phyloP scores from a whole-genome alignment of 2,113 vertebrate species.

The Syngnathus scovelli region DNA sequence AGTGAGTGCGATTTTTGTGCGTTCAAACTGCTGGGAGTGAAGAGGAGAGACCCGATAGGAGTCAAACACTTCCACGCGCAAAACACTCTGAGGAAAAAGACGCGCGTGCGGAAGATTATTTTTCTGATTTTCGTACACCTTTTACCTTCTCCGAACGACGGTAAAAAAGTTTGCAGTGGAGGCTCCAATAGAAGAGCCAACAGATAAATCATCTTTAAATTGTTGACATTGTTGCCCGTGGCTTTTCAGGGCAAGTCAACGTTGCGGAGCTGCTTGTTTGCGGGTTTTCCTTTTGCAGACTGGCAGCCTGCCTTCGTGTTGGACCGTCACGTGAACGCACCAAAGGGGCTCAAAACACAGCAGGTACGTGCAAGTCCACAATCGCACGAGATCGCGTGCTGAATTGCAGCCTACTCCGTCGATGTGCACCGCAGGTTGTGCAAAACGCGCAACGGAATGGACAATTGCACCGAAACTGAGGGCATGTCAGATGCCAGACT shows the following conservation, averaged over 20 bases:
- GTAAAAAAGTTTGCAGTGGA: slow-evolving; percentile 49
- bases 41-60: slow-evolving; percentile 37
- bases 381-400: background rate
- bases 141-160: slow-evolving; percentile 1
- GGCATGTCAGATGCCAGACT: background rate
- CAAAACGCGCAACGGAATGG: background rate
- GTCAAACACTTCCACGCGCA: slow-evolving; percentile 37
- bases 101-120: slow-evolving; percentile 48
- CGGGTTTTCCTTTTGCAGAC: background rate
- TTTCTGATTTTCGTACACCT: slow-evolving; percentile 10
- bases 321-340: slow-evolving; percentile 27
- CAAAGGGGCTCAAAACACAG: slow-evolving; percentile 36
- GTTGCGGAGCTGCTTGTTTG: slow-evolving; percentile 8
- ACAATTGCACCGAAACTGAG: background rate
- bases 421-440: background rate
- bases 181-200: background rate
- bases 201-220: background rate
- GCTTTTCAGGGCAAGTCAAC: background rate
- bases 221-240: background rate
- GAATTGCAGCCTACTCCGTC: no score
- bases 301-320: slow-evolving; percentile 15
- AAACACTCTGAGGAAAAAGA: slow-evolving; percentile 40
- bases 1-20: background rate
- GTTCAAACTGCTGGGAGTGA: slow-evolving; percentile 52
- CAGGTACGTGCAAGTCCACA: slow-evolving; percentile 45